Evolutionary conservation across 64 coral and sea anemone species (phyloP), one percentile per base, ranked within the genome.

Genomic region (Actinia tenebrosa): DNA sequence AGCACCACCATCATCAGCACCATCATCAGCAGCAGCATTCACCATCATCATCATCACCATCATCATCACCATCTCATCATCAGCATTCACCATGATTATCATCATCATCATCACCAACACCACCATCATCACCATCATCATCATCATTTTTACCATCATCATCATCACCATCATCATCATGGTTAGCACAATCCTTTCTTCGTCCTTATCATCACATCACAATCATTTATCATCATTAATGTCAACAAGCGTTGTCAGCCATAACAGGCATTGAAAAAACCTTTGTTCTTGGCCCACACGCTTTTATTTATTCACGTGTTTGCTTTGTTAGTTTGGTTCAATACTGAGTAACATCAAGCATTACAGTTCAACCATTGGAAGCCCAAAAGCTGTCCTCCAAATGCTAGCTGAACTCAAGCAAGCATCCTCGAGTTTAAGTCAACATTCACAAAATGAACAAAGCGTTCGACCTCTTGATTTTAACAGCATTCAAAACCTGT

Each of bases 321-420:
- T 87, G 45, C 20, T 78, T 62, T 87, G 26, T 79, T 62, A 98
- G 96, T 98, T 94, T 87, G 87, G 86, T 56, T 85, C 83, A 60
- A 92, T 98, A 58, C 60, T 92, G 26, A 64, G 64, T 63, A 87
- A 72, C 19, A 64, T 94, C 4, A 86, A 87, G 23, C 96, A 98
- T 53, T 98, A 84, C 87, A 25, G 56, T 16, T 46, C 71, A 18
- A 94, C 89, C 16, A 68, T 98, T 16, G 92, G 92, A 22, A 89
- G 84, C 43, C 46, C 59, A 17, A 77, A 71, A 19, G 83, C 79
- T 18, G 82, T 96, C 20, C 11, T 83, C n/a, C 59, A 82, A 56
- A 82, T 93, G 54, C 52, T 93, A 23, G 19, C 44, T 22, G 16
- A 53, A 13, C 43, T 81, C 8, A 45, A 81, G 45, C 79, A 53